These are phyloP conservation scores for Sycophaga agraensis DNA, from an alignment of 1,140 invertebrate genomes.

Conservation along the genomic window DNA sequence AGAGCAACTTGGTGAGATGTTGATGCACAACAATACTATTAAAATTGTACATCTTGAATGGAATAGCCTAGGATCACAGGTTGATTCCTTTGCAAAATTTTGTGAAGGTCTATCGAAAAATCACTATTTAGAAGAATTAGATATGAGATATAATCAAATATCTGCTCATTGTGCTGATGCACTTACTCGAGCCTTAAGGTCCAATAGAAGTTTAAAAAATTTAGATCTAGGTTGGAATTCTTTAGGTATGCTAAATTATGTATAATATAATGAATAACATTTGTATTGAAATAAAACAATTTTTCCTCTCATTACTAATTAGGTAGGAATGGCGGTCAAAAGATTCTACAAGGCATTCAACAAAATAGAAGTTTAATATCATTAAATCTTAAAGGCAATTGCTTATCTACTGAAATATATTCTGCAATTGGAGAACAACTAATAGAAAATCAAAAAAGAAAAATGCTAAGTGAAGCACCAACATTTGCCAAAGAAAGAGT, in stretches of 20 bases:
- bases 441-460: constrained; percentile 37
- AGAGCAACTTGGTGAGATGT: constrained; percentile 44
- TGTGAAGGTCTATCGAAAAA: constrained; percentile 51
- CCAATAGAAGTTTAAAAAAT: constrained; percentile 46
- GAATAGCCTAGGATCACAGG: constrained; percentile 48
- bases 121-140: constrained; percentile 47
- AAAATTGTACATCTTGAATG: constrained; percentile 50
- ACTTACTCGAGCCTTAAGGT: constrained; percentile 39
- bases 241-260: constrained; percentile 35
- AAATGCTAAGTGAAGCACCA: constrained; percentile 3
- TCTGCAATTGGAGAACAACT: constrained; percentile 39
- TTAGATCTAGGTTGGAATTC: constrained; percentile 55
- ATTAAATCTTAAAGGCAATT: constrained; percentile 52
- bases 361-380: constrained; percentile 43
- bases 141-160: constrained; percentile 55
- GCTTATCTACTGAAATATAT: constrained; percentile 49
- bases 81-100: constrained; percentile 47
- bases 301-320: neutral
- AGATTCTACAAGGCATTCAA: constrained; percentile 42
- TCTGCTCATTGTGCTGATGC: constrained; percentile 42
- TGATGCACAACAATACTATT: constrained; percentile 46
- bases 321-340: constrained; percentile 42
- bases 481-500: neutral
- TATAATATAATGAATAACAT: no score
- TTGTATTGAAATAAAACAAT: neutral